A percentile compares a stretch with the other conserved stretches of the same genome.
These are phyloP conservation scores for Pimephales promelas DNA, from an alignment of 2,113 vertebrate genomes.

Conservation along the genomic window DNA sequence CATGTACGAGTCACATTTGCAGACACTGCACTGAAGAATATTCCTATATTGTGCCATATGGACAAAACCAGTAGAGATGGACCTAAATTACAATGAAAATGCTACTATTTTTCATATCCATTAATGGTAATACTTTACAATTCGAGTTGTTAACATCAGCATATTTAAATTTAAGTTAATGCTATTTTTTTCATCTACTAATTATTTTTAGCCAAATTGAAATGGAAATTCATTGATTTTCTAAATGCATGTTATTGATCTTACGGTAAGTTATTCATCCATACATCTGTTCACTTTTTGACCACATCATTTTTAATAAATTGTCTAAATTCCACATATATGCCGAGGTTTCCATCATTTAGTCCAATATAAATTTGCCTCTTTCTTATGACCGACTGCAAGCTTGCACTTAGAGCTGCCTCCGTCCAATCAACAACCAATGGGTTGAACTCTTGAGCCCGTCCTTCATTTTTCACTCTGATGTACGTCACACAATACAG, in stretches of 20 bases:
- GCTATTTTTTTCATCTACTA: neutral
- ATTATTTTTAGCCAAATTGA: neutral
- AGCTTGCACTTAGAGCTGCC: neutral
- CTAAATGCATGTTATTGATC: neutral
- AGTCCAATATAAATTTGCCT: neutral
- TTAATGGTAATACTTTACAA: neutral
- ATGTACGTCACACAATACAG: too few species aligned
- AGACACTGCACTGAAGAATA: neutral
- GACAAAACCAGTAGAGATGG: neutral
- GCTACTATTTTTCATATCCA: neutral
- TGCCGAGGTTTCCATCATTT: neutral
- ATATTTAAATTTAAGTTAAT: neutral
- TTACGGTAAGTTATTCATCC: neutral
- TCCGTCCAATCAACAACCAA: neutral
- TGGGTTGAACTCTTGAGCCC: too few species aligned
- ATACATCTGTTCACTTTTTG: neutral
- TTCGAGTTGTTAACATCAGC: neutral
- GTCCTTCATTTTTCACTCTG: too few species aligned
- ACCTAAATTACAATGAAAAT: neutral
- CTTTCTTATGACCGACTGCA: neutral
- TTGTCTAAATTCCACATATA: neutral
- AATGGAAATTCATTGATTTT: neutral
- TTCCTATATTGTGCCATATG: neutral
- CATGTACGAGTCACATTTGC: conserved; percentile 12
- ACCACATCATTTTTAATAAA: neutral